phyloP scores from a whole-genome alignment of 2,113 vertebrate species.

The Peromyscus californicus region DNA sequence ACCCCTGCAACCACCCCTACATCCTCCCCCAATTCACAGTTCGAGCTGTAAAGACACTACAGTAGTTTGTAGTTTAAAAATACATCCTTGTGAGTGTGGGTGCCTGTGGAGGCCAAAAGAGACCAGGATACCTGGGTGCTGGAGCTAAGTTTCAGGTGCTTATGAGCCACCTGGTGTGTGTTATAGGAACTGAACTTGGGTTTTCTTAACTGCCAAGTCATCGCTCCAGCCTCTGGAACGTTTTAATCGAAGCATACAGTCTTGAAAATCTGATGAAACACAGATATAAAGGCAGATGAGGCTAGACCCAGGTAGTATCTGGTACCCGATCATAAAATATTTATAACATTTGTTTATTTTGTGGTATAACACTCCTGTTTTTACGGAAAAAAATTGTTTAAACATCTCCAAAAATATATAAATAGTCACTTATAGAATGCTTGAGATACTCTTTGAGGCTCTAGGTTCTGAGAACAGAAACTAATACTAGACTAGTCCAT shows the following conservation, averaged over 20 bases:
- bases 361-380: not conserved
- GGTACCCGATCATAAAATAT: too few species aligned
- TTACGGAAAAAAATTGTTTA: too few species aligned
- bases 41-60: not conserved
- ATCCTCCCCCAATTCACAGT: not conserved
- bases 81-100: not conserved
- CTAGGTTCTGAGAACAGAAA: conserved; percentile 42
- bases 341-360: not conserved
- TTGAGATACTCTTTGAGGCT: conserved; percentile 10
- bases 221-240: not conserved
- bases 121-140: not conserved
- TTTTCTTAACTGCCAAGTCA: not conserved
- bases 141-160: not conserved
- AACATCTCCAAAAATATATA: conserved; percentile 18
- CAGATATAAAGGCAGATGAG: not conserved
- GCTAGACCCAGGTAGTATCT: not conserved
- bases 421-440: not conserved
- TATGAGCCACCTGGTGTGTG: not conserved
- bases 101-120: not conserved
- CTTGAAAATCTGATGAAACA: not conserved
- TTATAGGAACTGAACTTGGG: not conserved
- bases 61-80: not conserved
- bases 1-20: not conserved
- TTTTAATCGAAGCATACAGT: not conserved
- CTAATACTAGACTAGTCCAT: not conserved